Percentiles rank a stretch among this genome's conserved stretches.
phyloP scores from a whole-genome alignment of 2,888 invertebrate species.

The Craniophora ligustri region DNA sequence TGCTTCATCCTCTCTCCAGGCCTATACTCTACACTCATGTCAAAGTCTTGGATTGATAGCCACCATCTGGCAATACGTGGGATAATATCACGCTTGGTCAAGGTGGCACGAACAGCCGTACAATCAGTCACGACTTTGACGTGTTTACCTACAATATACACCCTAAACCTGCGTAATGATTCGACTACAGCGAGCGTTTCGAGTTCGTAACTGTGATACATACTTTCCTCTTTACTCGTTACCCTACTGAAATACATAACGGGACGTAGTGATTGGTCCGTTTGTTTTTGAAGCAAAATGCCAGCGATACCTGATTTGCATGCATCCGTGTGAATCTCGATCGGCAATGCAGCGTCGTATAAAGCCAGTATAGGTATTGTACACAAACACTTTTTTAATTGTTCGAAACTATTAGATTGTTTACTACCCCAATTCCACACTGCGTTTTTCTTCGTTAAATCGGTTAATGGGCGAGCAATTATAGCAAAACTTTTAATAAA shows the following conservation, averaged over 20 bases:
- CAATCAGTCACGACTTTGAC: conserved; percentile 58
- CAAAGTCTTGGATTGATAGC: conserved; percentile 51
- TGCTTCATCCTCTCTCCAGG: conserved; percentile 58
- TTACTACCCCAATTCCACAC: background rate
- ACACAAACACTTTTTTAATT: conserved; percentile 41
- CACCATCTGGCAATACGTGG: conserved; percentile 12
- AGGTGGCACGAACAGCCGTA: conserved; percentile 10
- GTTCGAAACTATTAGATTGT: conserved; percentile 5
- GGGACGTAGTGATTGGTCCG: background rate
- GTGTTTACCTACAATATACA: conserved; percentile 48
- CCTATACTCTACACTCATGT: no score
- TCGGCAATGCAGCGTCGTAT: background rate
- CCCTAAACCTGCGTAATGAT: conserved; percentile 51
- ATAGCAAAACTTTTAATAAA: conserved; percentile 48
- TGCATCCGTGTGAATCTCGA: conserved; percentile 10
- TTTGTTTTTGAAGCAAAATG: conserved; percentile 7
- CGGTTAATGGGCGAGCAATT: conserved; percentile 36
- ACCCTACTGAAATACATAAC: conserved; percentile 9
- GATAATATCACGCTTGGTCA: conserved; percentile 9
- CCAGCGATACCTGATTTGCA: conserved; percentile 9
- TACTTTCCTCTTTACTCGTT: conserved; percentile 5
- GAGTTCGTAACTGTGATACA: conserved; percentile 58
- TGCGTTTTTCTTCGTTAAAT: conserved; percentile 5
- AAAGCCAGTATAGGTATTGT: no score
- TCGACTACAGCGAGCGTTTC: conserved; percentile 63